Evolutionary conservation across 2,888 invertebrate genomes (phyloP), one percentile per base, ranked within the genome.

Genomic region (Cosmopolites sordidus): DNA sequence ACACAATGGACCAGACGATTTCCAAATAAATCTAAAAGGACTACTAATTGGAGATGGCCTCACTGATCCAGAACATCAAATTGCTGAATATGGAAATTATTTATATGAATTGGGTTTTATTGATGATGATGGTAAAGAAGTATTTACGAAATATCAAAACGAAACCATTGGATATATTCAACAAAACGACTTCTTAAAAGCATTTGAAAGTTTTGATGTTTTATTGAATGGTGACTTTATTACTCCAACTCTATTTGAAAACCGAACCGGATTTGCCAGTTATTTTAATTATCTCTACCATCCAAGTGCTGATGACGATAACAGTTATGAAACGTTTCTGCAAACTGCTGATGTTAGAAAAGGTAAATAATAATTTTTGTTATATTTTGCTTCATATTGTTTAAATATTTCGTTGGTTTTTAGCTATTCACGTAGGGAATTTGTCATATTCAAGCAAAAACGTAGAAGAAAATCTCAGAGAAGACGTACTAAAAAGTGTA

Each of bases 401-500:
- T 6, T 2, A 40, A 40, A 15, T 3, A 15, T 14, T 3, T 40
- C 16, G 16, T 17, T 17, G 6, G 3, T 1, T 39, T 52, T 22
- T 17, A 55, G 83, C 85, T 0, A 85, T 95, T 54, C 93, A 95
- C 69, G 92, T 95, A 1, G 94, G 94, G 1, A 84, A 88, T 61
- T 70, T 79, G 12, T 43, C 56, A n/a, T 57, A 47, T 39, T 16
- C 56, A 27, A 54, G 54, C 18, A 43, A 18, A 2, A 42, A 38
- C 17, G 66, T 63, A 11, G 60, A 62, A 42, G 16, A 51, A 43
- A 54, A 62, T 39, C 55, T 66, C 1, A 8, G 41, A 6, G 49
- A 51, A 33, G 66, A 58, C 17, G 27, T 58, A 2, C 42, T 51
- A 39, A 29, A 58, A 12, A 43, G 45, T 6, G 62, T 65, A 1